Conservation (phyloP, 2,113 vertebrate species). For the Falco punctatus region DNA sequence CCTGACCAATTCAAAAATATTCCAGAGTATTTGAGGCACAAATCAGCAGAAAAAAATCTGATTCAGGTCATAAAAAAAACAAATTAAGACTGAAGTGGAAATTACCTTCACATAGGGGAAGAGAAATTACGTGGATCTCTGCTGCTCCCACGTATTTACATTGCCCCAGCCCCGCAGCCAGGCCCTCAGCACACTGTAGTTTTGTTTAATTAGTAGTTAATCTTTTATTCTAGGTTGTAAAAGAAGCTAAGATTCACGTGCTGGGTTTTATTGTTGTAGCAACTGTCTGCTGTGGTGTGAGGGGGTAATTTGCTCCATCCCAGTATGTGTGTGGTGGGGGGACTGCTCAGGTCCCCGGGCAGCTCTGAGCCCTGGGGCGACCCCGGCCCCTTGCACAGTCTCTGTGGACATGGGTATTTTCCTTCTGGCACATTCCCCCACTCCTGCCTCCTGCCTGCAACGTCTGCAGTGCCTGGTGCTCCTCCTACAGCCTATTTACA, state of each 20-base stretch:
- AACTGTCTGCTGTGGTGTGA: neutral
- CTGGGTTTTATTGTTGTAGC: neutral
- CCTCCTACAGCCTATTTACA: neutral
- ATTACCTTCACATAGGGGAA: neutral
- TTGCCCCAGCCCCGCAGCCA: neutral
- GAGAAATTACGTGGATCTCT: neutral
- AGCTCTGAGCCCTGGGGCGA: neutral
- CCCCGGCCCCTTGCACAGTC: neutral
- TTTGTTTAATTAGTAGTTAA: neutral
- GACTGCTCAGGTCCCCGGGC: neutral
- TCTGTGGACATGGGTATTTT: rapidly evolving
- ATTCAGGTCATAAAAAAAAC: neutral
- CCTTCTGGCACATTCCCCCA: neutral
- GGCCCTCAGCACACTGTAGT: neutral
- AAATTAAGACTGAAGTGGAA: neutral
- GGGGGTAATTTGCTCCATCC: neutral
- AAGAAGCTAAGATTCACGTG: neutral
- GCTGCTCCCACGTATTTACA: neutral
- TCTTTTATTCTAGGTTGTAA: neutral
- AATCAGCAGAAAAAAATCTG: neutral
- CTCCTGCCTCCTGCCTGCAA: neutral
- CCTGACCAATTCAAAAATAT: neutral
- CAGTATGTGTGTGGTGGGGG: rapidly evolving
- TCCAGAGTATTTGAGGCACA: neutral
- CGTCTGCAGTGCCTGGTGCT: rapidly evolving